Conservation (phyloP, 1,140 invertebrate species). For the Rhagoletis pomonella region DNA sequence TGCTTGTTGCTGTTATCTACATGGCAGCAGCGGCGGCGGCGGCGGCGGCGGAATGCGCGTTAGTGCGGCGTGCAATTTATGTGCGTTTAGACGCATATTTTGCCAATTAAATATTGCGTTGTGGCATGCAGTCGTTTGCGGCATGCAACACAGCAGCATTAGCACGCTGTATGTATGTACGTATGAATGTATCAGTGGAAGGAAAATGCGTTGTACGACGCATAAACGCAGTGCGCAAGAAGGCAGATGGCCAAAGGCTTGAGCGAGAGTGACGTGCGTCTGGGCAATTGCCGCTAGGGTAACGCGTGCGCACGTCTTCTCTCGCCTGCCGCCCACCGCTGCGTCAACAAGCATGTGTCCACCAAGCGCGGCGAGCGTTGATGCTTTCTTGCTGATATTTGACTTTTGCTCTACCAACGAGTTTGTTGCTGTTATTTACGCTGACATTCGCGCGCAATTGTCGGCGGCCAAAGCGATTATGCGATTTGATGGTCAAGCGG, state of each 20-base stretch:
- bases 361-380: neutral
- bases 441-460: neutral
- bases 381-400: conserved; percentile 31
- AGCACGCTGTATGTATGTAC: neutral
- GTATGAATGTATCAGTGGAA: neutral
- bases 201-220: conserved; percentile 33
- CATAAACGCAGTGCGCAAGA: neutral
- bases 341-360: neutral
- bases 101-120: conserved; percentile 74
- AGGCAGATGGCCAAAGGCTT: neutral
- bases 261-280: conserved; percentile 19
- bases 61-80: conserved; percentile 65
- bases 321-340: neutral
- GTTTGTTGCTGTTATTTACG: neutral
- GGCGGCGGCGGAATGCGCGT: conserved; percentile 41
- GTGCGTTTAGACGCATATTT: conserved; percentile 74
- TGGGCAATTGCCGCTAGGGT: neutral
- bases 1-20: neutral
- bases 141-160: conserved; percentile 46
- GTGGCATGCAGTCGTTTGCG: conserved; percentile 67
- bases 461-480: neutral
- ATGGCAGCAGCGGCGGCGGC: no score
- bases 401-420: neutral
- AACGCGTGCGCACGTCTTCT: neutral
- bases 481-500: conserved; percentile 12